phyloP scores from a whole-genome alignment of 2,888 invertebrate genomes.

The Eupeodes luniger region DNA sequence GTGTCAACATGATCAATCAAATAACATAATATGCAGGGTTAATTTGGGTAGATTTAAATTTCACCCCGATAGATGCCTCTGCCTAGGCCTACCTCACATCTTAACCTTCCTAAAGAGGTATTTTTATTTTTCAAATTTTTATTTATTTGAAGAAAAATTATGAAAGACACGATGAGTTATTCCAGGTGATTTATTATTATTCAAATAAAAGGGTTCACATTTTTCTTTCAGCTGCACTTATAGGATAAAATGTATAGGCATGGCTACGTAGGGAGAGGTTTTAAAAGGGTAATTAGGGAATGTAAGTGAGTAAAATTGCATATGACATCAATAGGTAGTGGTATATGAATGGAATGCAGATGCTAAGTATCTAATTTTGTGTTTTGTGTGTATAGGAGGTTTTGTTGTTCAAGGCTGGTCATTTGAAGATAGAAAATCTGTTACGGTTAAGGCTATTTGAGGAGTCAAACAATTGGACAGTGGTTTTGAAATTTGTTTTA shows the following conservation, averaged over 20 bases:
- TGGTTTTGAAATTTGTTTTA: no score
- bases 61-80: conserved; percentile 17
- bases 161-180: conserved; percentile 36
- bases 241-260: neutral
- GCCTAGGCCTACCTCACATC: neutral
- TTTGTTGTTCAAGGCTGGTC: neutral
- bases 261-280: neutral
- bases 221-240: conserved; percentile 27
- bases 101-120: neutral
- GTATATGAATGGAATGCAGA: conserved; percentile 17
- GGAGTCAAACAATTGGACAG: neutral
- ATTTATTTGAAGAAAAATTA: conserved; percentile 39
- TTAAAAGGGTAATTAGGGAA: conserved; percentile 27
- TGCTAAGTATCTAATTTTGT: conserved; percentile 20
- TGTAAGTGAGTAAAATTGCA: conserved; percentile 5
- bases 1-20: conserved; percentile 60
- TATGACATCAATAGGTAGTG: neutral
- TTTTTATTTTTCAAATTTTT: neutral
- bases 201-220: conserved; percentile 57
- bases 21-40: conserved; percentile 11
- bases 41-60: conserved; percentile 12
- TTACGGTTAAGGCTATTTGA: neutral
- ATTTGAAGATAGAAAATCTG: neutral
- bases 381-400: neutral
- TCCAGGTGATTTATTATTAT: conserved; percentile 66